A percentile compares a stretch with the other conserved stretches of the same genome.
Conservation (phyloP, 2,888 invertebrate species). For the Ochlodes sylvanus region DNA sequence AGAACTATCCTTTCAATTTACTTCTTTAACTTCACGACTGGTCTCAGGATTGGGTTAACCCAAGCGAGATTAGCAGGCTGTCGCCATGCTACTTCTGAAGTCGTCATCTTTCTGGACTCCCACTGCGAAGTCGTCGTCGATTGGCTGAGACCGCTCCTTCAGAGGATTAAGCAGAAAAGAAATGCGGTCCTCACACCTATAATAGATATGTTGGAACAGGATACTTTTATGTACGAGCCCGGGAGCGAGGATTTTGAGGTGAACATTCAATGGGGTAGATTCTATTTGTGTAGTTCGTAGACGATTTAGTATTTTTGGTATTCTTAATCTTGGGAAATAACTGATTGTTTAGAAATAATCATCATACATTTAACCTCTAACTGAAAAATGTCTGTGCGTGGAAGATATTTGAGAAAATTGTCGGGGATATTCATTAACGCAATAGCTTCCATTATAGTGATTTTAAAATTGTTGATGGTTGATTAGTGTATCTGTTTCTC, state of each 20-base stretch:
- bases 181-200: conserved; percentile 94
- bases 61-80: conserved; percentile 93
- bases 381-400: too few species aligned
- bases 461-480: too few species aligned
- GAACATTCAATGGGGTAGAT: conserved; percentile 28
- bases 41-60: conserved; percentile 92
- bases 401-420: too few species aligned
- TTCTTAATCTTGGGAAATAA: background rate
- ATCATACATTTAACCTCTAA: too few species aligned
- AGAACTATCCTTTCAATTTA: background rate
- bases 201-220: conserved; percentile 94
- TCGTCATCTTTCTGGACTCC: conserved; percentile 94
- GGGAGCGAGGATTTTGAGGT: conserved; percentile 61
- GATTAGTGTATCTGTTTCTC: too few species aligned
- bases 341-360: background rate
- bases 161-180: conserved; percentile 88
- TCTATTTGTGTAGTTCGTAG: background rate
- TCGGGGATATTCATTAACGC: too few species aligned
- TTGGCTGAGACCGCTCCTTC: conserved; percentile 95
- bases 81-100: conserved; percentile 89
- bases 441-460: too few species aligned
- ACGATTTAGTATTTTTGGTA: background rate
- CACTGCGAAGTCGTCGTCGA: conserved; percentile 92
- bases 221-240: conserved; percentile 79
- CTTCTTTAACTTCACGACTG: conserved; percentile 58